These are phyloP conservation scores for Parascotia fuliginaria DNA, from an alignment of 2,888 invertebrate species.

Conservation along the genomic window DNA sequence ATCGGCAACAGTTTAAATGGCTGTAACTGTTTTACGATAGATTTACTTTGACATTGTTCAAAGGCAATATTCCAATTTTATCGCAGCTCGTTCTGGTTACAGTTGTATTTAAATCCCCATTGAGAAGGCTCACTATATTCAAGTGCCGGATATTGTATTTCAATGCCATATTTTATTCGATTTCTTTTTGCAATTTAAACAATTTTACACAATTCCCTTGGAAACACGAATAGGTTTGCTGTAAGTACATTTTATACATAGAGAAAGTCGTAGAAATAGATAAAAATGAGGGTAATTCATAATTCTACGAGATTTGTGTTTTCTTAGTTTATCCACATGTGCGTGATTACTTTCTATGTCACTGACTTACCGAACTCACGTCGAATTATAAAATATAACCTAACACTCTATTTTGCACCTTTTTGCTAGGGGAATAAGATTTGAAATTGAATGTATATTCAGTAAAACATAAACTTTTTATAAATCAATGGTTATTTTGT, in stretches of 20 bases:
- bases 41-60: slow-evolving; percentile 75
- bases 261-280: background rate
- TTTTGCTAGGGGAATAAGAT: slow-evolving; percentile 8
- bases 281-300: background rate
- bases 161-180: slow-evolving; percentile 8
- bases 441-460: slow-evolving; percentile 11
- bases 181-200: background rate
- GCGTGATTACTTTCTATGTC: slow-evolving; percentile 22
- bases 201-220: slow-evolving; percentile 2
- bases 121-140: slow-evolving; percentile 39
- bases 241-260: background rate
- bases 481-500: slow-evolving; percentile 57
- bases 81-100: slow-evolving; percentile 63
- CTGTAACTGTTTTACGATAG: slow-evolving; percentile 67
- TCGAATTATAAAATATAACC: slow-evolving; percentile 11
- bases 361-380: slow-evolving; percentile 25
- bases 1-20: slow-evolving; percentile 62
- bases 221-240: background rate
- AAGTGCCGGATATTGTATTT: slow-evolving; percentile 43
- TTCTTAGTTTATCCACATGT: slow-evolving; percentile 21
- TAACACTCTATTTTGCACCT: background rate
- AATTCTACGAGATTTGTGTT: slow-evolving; percentile 14
- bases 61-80: slow-evolving; percentile 70
- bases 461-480: slow-evolving; percentile 43
- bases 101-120: slow-evolving; percentile 61